A percentile compares a stretch with the other conserved stretches of the same genome.
These are phyloP conservation scores for Enteromius viviparus DNA, from an alignment of 2,797 vertebrate species.

Conservation along the genomic window DNA sequence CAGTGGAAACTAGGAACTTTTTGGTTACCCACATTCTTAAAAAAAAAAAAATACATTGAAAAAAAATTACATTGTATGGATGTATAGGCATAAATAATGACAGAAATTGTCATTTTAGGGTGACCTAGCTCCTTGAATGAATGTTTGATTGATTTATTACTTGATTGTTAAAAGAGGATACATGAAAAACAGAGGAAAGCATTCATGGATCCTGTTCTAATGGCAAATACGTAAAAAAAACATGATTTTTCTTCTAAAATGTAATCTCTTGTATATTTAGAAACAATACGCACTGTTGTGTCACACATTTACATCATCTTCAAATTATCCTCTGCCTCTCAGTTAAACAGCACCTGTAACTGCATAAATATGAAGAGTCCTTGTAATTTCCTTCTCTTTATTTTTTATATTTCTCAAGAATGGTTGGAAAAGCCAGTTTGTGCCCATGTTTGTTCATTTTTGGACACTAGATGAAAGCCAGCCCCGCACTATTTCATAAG, in stretches of 20 bases:
- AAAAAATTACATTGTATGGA: too few relatives aligned
- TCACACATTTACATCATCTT: not conserved
- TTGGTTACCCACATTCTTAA: too few relatives aligned
- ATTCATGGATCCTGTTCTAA: not conserved
- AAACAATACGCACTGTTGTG: not conserved
- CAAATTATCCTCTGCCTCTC: not conserved
- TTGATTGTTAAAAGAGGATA: too few relatives aligned
- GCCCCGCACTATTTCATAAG: not conserved
- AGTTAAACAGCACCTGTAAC: not conserved
- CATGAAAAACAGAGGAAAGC: not conserved
- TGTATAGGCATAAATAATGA: not conserved
- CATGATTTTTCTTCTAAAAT: not conserved
- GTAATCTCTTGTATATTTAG: not conserved
- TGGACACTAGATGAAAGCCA: not conserved
- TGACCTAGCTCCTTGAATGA: too few relatives aligned
- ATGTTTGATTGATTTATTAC: too few relatives aligned
- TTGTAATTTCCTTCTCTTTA: not conserved
- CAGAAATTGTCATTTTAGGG: not conserved
- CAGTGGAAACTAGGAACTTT: too few relatives aligned
- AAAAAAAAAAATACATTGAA: too few relatives aligned
- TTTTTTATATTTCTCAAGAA: not conserved
- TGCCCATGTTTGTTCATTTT: not conserved
- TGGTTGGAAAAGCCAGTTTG: not conserved
- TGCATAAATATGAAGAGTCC: not conserved
- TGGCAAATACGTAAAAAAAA: not conserved